A percentile compares a stretch with the other conserved stretches of the same genome.
Evolutionary conservation across 2,888 invertebrate species (phyloP).

Genomic region (Polietes domitor): DNA sequence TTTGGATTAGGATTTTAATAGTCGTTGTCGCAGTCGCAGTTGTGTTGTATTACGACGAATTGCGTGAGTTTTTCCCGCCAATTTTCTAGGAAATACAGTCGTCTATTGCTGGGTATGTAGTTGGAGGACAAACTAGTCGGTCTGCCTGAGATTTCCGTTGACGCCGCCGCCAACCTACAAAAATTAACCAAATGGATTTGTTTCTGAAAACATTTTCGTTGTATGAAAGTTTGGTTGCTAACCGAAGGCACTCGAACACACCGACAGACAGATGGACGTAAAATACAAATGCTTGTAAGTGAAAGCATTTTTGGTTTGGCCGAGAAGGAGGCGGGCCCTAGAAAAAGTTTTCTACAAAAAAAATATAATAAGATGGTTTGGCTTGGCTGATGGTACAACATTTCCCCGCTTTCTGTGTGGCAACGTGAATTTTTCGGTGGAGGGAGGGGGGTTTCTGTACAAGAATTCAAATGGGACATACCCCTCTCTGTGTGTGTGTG

Average conservation of each 20-base stretch:
- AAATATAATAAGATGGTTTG: constrained; percentile 5
- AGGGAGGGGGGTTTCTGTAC: neutral
- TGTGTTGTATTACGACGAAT: constrained; percentile 3
- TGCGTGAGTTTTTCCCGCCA: constrained; percentile 39
- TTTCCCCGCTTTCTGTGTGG: neutral
- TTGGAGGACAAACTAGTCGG: neutral
- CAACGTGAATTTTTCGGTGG: neutral
- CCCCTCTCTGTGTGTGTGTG: neutral
- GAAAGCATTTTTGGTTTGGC: neutral
- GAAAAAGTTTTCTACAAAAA: neutral
- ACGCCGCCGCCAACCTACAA: neutral
- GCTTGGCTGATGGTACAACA: neutral
- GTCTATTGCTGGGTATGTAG: too few relatives aligned
- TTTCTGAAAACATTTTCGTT: neutral
- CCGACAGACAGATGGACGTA: too few relatives aligned
- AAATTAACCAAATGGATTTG: neutral
- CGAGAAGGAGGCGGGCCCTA: neutral
- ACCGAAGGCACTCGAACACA: too few relatives aligned
- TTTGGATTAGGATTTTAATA: neutral
- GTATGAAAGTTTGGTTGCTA: neutral
- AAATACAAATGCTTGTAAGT: neutral
- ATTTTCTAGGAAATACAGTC: constrained; percentile 45
- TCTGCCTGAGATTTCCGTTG: constrained; percentile 6
- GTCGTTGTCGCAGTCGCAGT: too few relatives aligned
- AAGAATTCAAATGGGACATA: neutral